Evolutionary conservation across 1,140 invertebrate species (phyloP).

Genomic region (Drosophila kohkoa): DNA sequence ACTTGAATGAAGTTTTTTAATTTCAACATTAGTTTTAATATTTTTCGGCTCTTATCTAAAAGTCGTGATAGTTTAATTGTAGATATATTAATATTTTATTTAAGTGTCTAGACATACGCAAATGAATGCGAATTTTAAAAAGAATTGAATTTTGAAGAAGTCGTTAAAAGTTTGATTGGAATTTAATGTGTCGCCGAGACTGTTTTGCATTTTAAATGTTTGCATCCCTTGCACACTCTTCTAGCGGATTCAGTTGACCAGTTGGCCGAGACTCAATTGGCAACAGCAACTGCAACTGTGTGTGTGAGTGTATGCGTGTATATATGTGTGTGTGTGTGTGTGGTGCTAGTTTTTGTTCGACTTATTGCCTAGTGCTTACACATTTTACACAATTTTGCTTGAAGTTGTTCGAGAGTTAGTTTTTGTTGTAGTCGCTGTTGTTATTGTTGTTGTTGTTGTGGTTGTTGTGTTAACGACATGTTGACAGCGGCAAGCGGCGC

Average conservation of each 20-base stretch:
- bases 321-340: background rate
- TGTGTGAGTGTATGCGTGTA: conserved; percentile 1
- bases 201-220: conserved; percentile 2
- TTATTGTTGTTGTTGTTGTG: conserved; percentile 28
- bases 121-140: too few species aligned
- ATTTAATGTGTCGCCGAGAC: background rate
- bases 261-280: conserved; percentile 34
- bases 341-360: conserved; percentile 26
- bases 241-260: conserved; percentile 30
- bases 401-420: conserved; percentile 29
- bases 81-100: too few species aligned
- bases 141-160: background rate
- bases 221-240: conserved; percentile 6
- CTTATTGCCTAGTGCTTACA: conserved; percentile 32
- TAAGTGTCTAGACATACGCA: too few species aligned
- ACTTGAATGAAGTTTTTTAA: too few species aligned
- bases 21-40: too few species aligned
- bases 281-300: conserved; percentile 23
- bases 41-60: too few species aligned
- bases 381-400: conserved; percentile 32
- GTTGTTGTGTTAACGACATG: conserved; percentile 73
- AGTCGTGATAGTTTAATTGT: too few species aligned
- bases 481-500: conserved; percentile 78
- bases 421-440: conserved; percentile 18
- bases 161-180: background rate